These are phyloP conservation scores for Phalacrocorax aristotelis DNA, from an alignment of 2,113 vertebrate genomes.

Conservation along the genomic window DNA sequence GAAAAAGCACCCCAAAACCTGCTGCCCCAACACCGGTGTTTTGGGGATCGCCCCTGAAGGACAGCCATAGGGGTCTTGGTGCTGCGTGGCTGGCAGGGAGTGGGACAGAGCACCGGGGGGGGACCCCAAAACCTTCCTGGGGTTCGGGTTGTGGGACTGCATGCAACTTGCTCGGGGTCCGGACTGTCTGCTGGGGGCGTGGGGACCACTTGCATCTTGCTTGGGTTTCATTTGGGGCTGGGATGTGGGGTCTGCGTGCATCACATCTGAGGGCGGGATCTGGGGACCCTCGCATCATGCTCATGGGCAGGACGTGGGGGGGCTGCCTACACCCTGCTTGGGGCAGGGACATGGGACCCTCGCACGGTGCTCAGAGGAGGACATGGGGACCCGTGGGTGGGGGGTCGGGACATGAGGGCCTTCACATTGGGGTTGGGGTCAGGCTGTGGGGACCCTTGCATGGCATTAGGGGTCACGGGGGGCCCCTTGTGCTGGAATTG, in stretches of 20 bases:
- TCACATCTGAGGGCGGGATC: fast-evolving
- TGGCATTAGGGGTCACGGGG: neutral
- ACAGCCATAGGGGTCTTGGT: neutral
- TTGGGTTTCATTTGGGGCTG: neutral
- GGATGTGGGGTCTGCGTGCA: neutral
- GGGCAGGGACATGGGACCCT: neutral
- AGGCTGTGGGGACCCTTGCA: neutral
- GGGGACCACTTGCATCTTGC: neutral
- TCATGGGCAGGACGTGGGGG: neutral
- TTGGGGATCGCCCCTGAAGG: neutral
- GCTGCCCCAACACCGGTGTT: neutral
- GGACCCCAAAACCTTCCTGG: neutral
- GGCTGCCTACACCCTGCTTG: neutral
- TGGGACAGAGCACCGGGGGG: neutral
- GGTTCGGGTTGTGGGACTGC: neutral
- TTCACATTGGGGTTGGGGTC: fast-evolving
- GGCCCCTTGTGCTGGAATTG: neutral
- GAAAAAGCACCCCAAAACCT: neutral
- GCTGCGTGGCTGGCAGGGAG: fast-evolving
- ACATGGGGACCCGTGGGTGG: no score
- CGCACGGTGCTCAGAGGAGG: fast-evolving
- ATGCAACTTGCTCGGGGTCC: neutral
- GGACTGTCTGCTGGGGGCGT: fast-evolving
- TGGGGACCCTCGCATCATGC: neutral
- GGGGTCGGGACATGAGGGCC: no score